Percentiles rank a stretch among this genome's conserved stretches.
Evolutionary conservation across 2,797 vertebrate genomes (phyloP).

Genomic region (Anomalospiza imberbis): DNA sequence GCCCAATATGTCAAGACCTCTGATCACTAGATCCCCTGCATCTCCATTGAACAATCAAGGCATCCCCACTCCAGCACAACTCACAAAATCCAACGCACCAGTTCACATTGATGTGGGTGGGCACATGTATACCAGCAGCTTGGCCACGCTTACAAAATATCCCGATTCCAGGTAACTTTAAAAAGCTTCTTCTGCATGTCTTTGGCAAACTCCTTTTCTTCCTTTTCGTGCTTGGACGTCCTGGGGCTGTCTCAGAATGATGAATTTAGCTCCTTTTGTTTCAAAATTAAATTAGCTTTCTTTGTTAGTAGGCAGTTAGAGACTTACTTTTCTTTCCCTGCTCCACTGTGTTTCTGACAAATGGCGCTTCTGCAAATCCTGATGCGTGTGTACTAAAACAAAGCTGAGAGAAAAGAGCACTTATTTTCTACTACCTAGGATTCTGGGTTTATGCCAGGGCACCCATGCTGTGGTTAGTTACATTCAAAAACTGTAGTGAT

Average conservation of each 20-base stretch:
- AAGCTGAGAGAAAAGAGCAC: not conserved
- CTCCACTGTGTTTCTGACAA: not conserved
- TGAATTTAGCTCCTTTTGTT: slow-evolving; percentile 42
- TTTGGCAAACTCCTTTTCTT: slow-evolving; percentile 40
- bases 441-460: slow-evolving; percentile 1
- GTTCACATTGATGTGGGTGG: slow-evolving; percentile 99
- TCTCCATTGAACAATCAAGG: slow-evolving; percentile 98
- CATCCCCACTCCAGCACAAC: slow-evolving; percentile 95
- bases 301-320: not conserved
- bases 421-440: not conserved
- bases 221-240: not conserved
- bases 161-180: slow-evolving; percentile 91
- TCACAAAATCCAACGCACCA: slow-evolving; percentile 97
- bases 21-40: slow-evolving; percentile 96
- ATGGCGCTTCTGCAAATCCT: not conserved
- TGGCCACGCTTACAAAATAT: slow-evolving; percentile 97
- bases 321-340: not conserved
- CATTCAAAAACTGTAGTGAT: not conserved
- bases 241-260: slow-evolving; percentile 4
- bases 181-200: slow-evolving; percentile 59
- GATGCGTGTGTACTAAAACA: not conserved
- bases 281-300: slow-evolving; percentile 35
- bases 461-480: not conserved
- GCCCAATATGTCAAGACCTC: slow-evolving; percentile 98
- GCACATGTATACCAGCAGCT: slow-evolving; percentile 99